Percentiles rank a stretch among this genome's conserved stretches.
phyloP scores from a whole-genome alignment of 1,140 invertebrate genomes.

The Nylanderia fulva region DNA sequence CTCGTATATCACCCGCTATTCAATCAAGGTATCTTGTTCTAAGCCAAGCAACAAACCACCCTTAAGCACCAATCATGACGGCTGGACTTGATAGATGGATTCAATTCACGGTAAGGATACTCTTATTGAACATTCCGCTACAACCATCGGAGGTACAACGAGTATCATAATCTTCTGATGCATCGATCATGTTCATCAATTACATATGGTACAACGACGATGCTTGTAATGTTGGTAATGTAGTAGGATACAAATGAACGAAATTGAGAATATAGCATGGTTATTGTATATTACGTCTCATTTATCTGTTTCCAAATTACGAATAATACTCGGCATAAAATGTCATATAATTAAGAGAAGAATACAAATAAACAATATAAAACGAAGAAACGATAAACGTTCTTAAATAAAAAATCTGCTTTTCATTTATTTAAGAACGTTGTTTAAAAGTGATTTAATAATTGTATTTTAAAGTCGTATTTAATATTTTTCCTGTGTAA shows the following conservation, averaged over 20 bases:
- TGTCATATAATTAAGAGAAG: neutral
- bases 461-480: no score
- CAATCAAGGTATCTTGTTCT: slow-evolving; percentile 82
- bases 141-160: slow-evolving; percentile 54
- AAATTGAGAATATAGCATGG: neutral
- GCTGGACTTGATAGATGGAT: slow-evolving; percentile 79
- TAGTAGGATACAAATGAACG: neutral
- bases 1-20: slow-evolving; percentile 79
- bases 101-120: slow-evolving; percentile 76
- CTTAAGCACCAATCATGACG: slow-evolving; percentile 80
- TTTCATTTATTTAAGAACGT: no score
- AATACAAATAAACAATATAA: neutral
- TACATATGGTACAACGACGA: slow-evolving; percentile 13
- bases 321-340: neutral
- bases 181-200: slow-evolving; percentile 67
- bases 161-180: slow-evolving; percentile 71
- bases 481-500: neutral
- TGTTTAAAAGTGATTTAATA: no score
- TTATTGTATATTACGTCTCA: no score
- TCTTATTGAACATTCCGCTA: slow-evolving; percentile 68
- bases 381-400: slow-evolving; percentile 1
- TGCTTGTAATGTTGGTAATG: neutral
- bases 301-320: neutral
- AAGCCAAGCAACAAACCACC: slow-evolving; percentile 77
- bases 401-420: no score